A percentile compares a stretch with the other conserved stretches of the same genome.
Evolutionary conservation across 2,113 vertebrate species (phyloP).

Genomic region (Garra rufa): DNA sequence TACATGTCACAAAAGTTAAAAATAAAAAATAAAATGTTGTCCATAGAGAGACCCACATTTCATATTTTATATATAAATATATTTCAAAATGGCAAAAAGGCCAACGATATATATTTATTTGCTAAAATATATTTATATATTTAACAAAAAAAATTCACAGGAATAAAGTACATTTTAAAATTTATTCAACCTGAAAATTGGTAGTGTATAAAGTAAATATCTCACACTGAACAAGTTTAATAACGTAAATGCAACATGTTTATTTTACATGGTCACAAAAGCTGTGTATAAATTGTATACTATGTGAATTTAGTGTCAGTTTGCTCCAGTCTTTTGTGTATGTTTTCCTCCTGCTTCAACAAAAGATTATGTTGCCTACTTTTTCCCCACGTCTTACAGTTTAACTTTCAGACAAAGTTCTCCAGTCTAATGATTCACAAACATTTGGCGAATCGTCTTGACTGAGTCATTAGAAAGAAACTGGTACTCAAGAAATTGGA

Average conservation of each 20-base stretch:
- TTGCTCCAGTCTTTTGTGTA: neutral
- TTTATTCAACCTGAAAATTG: too few relatives aligned
- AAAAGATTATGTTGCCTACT: neutral
- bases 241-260: neutral
- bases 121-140: too few relatives aligned
- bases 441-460: neutral
- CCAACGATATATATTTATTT: too few relatives aligned
- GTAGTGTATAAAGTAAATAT: neutral
- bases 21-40: too few relatives aligned
- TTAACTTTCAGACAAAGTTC: neutral
- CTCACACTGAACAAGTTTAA: neutral
- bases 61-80: too few relatives aligned
- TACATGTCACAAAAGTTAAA: too few relatives aligned
- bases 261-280: neutral
- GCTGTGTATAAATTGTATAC: too few relatives aligned
- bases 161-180: neutral
- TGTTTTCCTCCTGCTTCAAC: neutral
- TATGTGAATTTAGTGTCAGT: neutral
- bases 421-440: neutral
- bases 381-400: neutral
- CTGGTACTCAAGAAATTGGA: too few relatives aligned
- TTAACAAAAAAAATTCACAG: too few relatives aligned
- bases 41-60: too few relatives aligned
- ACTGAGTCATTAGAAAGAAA: neutral
- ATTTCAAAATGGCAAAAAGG: too few relatives aligned